A percentile compares a stretch with the other conserved stretches of the same genome.
These are phyloP conservation scores for Drosophila kohkoa DNA, from an alignment of 1,140 invertebrate genomes.

Conservation along the genomic window DNA sequence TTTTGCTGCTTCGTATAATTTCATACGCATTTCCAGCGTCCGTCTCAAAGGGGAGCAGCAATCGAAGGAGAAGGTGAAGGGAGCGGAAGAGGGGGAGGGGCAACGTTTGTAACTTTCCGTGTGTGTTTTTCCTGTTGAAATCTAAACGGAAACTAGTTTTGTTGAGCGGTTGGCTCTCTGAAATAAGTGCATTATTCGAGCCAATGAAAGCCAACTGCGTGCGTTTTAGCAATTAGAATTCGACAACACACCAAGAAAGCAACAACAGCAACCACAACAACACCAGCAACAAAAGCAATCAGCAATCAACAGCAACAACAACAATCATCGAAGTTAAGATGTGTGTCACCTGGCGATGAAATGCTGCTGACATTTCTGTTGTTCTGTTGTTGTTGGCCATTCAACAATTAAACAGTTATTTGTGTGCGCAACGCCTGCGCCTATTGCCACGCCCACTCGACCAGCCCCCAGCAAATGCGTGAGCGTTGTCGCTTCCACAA, in stretches of 20 bases:
- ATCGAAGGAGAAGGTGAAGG: constrained; percentile 8
- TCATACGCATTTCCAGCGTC: constrained; percentile 78
- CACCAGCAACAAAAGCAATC: constrained; percentile 47
- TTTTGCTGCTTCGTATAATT: constrained; percentile 73
- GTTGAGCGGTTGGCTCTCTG: constrained; percentile 8
- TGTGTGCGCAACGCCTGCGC: constrained; percentile 11
- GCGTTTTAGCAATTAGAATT: constrained; percentile 66
- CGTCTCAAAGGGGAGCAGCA: constrained; percentile 23
- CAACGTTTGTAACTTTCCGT: constrained; percentile 34
- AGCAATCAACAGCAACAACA: constrained; percentile 38
- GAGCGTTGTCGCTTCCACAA: constrained; percentile 16
- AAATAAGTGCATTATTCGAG: constrained; percentile 60
- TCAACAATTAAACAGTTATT: constrained; percentile 50
- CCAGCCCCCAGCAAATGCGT: constrained; percentile 28
- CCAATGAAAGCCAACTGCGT: constrained; percentile 46
- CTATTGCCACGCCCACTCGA: constrained; percentile 15
- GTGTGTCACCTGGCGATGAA: constrained; percentile 45
- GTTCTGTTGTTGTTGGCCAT: not conserved
- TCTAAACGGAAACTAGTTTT: constrained; percentile 75
- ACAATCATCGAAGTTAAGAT: constrained; percentile 14
- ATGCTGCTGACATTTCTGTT: constrained; percentile 28
- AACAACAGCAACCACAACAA: constrained; percentile 46
- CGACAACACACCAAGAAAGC: constrained; percentile 20
- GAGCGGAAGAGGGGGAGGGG: not conserved
- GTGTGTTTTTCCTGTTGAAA: constrained; percentile 50